Base-by-base conservation (phyloP, 1,140 invertebrate species). In the Zaprionus nigranus region DNA sequence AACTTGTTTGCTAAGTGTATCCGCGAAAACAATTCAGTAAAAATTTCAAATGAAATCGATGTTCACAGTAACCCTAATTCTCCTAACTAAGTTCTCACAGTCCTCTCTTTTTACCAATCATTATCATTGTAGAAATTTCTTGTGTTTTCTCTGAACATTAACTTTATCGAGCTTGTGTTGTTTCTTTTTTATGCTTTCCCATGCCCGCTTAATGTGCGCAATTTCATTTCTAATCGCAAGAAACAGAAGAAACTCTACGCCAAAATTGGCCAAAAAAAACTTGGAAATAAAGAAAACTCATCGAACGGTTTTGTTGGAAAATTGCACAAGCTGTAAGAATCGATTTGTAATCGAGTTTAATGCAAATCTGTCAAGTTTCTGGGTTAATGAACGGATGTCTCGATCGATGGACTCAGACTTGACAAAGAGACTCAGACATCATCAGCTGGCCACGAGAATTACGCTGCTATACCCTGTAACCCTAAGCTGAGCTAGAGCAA, bases 311-410 rank as follows among this genome's bases (percentile, higher is more conserved):
- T 54, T 5, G 20, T 17, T 64, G 60, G 46, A 38, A 79, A 64
- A 65, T 65, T 59, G 51, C 61, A 38, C 60, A 24, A 64, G 53
- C 30, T 61, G 49, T 64, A 54, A 46, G 65, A 67, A 84, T 67
- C 66, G 70, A 85, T 72, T 78, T 36, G 60, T 69, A 78, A 81
- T 85, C 66, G 71, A 72, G 56, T 71, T 76, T 54, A 67, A 77
- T 70, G 43, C 57, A 75, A 69, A 79, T 61, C 64, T 76, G 62
- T 67, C 65, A 54, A 57, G 69, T 71, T 79, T 86, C 59, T 82
- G 62, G 76, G 76, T 79, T 86, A 79, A 82, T 81, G 81, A 84
- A 75, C 82, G 81, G 82, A 84, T 84, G 78, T 74, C 73, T 79
- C 71, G 54, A 75, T 24, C 11, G 46, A 51, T 1, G 1, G 66